Evolutionary conservation across 2,113 vertebrate species (phyloP).

Genomic region (Bothrops jararaca): DNA sequence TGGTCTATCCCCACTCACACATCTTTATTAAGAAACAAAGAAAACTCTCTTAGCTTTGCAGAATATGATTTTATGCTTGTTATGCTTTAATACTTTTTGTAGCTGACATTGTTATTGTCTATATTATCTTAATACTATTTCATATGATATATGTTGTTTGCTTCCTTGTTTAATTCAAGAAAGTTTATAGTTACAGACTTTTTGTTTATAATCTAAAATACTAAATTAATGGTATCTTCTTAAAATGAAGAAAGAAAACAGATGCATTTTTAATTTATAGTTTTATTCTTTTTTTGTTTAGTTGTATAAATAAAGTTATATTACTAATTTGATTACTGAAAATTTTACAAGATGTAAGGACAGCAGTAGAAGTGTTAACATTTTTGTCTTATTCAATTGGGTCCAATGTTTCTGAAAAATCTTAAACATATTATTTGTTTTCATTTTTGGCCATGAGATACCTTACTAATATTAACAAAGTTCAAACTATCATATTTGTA

Average conservation of each 20-base stretch:
- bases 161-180: slow-evolving; percentile 31
- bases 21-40: background rate
- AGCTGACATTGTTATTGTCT: background rate
- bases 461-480: background rate
- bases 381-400: background rate
- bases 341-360: background rate
- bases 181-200: background rate
- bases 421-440: background rate
- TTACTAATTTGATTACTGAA: background rate
- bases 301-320: background rate
- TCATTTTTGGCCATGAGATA: background rate
- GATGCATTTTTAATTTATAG: background rate
- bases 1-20: background rate
- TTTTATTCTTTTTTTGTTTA: background rate
- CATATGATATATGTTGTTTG: fast-evolving
- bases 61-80: background rate
- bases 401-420: background rate
- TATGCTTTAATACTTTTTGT: background rate
- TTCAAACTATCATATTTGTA: background rate
- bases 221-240: background rate
- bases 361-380: background rate
- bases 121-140: background rate
- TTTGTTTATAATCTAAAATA: background rate
- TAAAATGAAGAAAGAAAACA: background rate
- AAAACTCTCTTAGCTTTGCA: background rate